A percentile compares a stretch with the other conserved stretches of the same genome.
Conservation (phyloP, 2,888 invertebrate genomes). For the Caenorhabditis sulstoni region DNA sequence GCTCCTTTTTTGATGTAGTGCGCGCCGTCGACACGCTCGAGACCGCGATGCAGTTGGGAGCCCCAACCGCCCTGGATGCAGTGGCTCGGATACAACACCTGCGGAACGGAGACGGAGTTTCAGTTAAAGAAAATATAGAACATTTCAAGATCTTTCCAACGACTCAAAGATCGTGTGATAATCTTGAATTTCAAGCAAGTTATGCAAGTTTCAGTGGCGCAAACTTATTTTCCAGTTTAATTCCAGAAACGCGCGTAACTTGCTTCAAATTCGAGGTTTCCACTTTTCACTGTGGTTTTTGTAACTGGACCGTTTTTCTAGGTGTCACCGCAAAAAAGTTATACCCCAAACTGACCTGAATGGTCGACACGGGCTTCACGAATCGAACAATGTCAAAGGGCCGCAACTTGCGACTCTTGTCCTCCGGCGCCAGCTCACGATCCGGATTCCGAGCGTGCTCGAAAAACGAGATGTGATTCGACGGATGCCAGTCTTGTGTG, state of each 20-base stretch:
- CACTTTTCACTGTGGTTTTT: no score
- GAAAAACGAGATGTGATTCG: slow-evolving; percentile 95
- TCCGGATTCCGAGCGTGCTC: slow-evolving; percentile 85
- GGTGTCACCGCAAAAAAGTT: no score
- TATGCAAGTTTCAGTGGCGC: no score
- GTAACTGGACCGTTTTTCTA: no score
- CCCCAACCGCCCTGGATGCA: slow-evolving; percentile 97
- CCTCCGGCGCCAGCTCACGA: slow-evolving; percentile 69
- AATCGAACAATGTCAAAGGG: slow-evolving; percentile 94
- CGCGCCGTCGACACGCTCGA: slow-evolving; percentile 81
- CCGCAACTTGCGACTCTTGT: slow-evolving; percentile 72
- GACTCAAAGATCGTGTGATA: no score
- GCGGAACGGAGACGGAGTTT: slow-evolving; percentile 6
- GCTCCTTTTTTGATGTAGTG: slow-evolving; percentile 85
- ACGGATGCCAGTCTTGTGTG: slow-evolving; percentile 95
- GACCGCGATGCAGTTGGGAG: slow-evolving; percentile 91
- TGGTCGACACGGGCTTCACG: slow-evolving; percentile 85
- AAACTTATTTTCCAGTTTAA: no score
- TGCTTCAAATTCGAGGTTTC: no score
- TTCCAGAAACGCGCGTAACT: no score
- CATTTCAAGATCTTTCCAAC: no score
- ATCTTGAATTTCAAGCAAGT: no score
- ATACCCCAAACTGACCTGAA: slow-evolving; percentile 32
- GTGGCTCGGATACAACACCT: slow-evolving; percentile 93
- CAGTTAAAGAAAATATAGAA: background rate